A percentile compares a stretch with the other conserved stretches of the same genome.
These are phyloP conservation scores for Muscicapa striata DNA, from an alignment of 2,797 vertebrate species.

Conservation along the genomic window DNA sequence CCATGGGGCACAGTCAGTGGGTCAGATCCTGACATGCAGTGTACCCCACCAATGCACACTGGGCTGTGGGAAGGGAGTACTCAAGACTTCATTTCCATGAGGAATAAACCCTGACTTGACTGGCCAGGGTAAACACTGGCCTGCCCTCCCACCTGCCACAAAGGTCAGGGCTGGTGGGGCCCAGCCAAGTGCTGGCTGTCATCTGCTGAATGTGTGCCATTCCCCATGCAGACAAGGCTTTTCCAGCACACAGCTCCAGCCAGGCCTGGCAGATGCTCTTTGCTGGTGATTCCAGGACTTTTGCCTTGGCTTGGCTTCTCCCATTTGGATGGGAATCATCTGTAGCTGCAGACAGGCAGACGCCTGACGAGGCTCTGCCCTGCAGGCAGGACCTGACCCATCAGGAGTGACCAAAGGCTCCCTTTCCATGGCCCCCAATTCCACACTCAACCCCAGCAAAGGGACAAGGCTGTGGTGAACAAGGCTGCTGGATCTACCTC, in stretches of 20 bases:
- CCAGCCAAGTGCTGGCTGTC: conserved; percentile 6
- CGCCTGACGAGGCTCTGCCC: background rate
- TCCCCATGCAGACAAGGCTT: background rate
- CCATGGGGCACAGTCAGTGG: fast-evolving
- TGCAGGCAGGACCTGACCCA: background rate
- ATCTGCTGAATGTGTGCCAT: background rate
- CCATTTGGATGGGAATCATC: conserved; percentile 21
- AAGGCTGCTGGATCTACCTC: background rate
- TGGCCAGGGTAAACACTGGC: conserved; percentile 3
- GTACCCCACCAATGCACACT: background rate
- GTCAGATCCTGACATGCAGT: background rate
- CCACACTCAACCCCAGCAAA: background rate
- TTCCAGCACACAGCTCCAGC: background rate
- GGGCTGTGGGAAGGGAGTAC: background rate
- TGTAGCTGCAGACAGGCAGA: conserved; percentile 28
- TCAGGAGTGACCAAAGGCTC: fast-evolving
- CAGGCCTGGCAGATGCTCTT: conserved; percentile 2
- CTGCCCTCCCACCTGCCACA: conserved; percentile 12
- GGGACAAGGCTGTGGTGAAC: background rate
- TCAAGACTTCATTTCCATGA: background rate
- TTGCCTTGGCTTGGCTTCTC: conserved; percentile 13
- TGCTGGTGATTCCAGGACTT: background rate
- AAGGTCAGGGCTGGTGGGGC: conserved; percentile 22
- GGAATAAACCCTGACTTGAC: background rate
- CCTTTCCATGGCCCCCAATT: background rate